phyloP scores from a whole-genome alignment of 2,113 vertebrate genomes.

The Apeltes quadracus region DNA sequence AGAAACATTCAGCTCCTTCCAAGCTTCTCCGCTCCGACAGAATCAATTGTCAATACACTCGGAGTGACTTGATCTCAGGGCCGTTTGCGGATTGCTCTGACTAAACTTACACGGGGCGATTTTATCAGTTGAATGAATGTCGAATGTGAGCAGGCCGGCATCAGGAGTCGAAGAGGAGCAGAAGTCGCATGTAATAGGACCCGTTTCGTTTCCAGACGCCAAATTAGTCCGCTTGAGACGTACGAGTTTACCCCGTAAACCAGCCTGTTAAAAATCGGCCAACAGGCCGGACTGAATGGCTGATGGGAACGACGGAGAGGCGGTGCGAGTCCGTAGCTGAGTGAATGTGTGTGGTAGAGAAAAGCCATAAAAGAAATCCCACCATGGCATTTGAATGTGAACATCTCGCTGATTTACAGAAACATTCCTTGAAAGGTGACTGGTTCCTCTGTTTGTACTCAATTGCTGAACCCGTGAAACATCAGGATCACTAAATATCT shows the following conservation, averaged over 20 bases:
- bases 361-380: constrained; percentile 45
- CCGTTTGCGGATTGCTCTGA: constrained; percentile 67
- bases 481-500: not conserved
- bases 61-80: constrained; percentile 65
- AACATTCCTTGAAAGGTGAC: constrained; percentile 10
- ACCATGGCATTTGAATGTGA: constrained; percentile 36
- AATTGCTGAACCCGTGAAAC: not conserved
- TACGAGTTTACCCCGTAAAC: constrained; percentile 30
- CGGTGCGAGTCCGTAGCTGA: constrained; percentile 53
- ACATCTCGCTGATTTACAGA: constrained; percentile 15
- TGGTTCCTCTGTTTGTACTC: constrained; percentile 2
- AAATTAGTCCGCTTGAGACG: constrained; percentile 3
- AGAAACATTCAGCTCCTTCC: constrained; percentile 68
- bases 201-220: constrained; percentile 22
- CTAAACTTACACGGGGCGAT: constrained; percentile 60
- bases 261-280: constrained; percentile 6
- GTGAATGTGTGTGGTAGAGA: constrained; percentile 50
- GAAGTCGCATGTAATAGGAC: constrained; percentile 47
- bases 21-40: constrained; percentile 57
- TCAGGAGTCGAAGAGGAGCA: constrained; percentile 10
- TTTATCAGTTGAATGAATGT: constrained; percentile 54
- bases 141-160: not conserved
- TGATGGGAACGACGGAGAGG: constrained; percentile 32
- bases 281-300: constrained; percentile 3
- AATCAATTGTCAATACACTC: constrained; percentile 78